A percentile compares a stretch with the other conserved stretches of the same genome.
phyloP scores from a whole-genome alignment of 1,140 invertebrate species.

The Heliconius congener region DNA sequence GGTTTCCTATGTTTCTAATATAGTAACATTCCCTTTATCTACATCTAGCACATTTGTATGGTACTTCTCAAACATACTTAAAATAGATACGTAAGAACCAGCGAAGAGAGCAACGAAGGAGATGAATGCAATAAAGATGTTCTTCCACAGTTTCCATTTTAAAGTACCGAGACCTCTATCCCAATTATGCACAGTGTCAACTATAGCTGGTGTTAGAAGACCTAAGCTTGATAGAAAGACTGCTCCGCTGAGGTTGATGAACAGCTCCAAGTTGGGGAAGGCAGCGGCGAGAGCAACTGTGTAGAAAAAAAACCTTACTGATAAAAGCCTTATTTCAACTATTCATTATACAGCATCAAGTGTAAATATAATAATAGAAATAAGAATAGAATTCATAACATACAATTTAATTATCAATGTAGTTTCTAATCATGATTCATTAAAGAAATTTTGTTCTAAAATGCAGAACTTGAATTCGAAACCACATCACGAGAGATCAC shows the following conservation, averaged over 20 bases:
- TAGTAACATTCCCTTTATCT: not conserved
- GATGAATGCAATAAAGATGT: slow-evolving; percentile 83
- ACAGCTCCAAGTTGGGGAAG: slow-evolving; percentile 91
- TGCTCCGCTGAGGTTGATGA: slow-evolving; percentile 94
- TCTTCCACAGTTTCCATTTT: slow-evolving; percentile 87
- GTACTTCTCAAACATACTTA: slow-evolving; percentile 78
- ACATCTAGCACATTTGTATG: not conserved
- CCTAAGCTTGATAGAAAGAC: slow-evolving; percentile 93
- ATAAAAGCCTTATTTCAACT: too few species aligned
- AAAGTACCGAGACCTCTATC: slow-evolving; percentile 83
- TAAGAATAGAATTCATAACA: too few species aligned
- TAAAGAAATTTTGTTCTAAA: too few species aligned
- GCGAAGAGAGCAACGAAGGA: slow-evolving; percentile 85
- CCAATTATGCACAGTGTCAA: slow-evolving; percentile 89
- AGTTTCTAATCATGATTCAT: too few species aligned
- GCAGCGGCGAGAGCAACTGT: slow-evolving; percentile 88
- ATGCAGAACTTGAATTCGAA: too few species aligned
- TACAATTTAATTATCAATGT: too few species aligned
- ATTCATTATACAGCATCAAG: too few species aligned
- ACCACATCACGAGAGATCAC: too few species aligned
- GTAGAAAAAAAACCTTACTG: slow-evolving; percentile 26
- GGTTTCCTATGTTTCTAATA: not conserved
- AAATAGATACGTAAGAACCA: slow-evolving; percentile 85
- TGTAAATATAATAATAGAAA: too few species aligned
- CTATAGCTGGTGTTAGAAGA: slow-evolving; percentile 90